Base-by-base conservation (phyloP, 2,888 invertebrate genomes). In the Prionchulus punctatus region DNA sequence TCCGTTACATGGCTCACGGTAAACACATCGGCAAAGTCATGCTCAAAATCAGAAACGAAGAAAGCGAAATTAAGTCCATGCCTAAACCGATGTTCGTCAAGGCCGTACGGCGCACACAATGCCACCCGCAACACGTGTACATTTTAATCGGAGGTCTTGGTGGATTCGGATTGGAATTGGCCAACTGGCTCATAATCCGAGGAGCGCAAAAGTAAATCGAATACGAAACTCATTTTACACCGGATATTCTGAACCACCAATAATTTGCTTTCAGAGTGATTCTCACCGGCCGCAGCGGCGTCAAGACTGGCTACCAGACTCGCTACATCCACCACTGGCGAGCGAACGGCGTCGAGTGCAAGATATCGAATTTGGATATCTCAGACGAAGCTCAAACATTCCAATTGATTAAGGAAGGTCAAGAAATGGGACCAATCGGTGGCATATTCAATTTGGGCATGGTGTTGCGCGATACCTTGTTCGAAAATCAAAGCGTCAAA, bases 21-120 rank as follows among this genome's bases (percentile, higher is more conserved):
- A 88, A 86, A 72, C 92, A 94, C 73, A 87, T 92, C 66, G 92
- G 94, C 63, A 94, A 94, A 79, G 92, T 94, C 54, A 72, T 92
- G 51, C 74, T 96, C 62, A 85, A 90, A 67, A 83, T 94, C 57
- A 80, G 87, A 59, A 82, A 84, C 28, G 91, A 90, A 73, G 87
- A 88, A 71, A 64, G 70, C 73, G 49, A 61, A 53, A 61, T 62
- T 67, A 75, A 76, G 72, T 59, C 56, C 2, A 23, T 30, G 12
- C 69, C 74, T 3, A 62, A 64, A 1, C 64, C 67, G 18, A 64
- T 69, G 48, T 59, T 61, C 7, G 80, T 90, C 27, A 75, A 80
- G 27, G 90, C 92, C 15, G 80, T 88, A 63, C 85, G 90, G 36
- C 81, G 87, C 64, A 85, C 86, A 42, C 85, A 87, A 43, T 80